A percentile compares a stretch with the other conserved stretches of the same genome.
phyloP scores from a whole-genome alignment of 1,140 invertebrate species.

The Gonioctena quinquepunctata region DNA sequence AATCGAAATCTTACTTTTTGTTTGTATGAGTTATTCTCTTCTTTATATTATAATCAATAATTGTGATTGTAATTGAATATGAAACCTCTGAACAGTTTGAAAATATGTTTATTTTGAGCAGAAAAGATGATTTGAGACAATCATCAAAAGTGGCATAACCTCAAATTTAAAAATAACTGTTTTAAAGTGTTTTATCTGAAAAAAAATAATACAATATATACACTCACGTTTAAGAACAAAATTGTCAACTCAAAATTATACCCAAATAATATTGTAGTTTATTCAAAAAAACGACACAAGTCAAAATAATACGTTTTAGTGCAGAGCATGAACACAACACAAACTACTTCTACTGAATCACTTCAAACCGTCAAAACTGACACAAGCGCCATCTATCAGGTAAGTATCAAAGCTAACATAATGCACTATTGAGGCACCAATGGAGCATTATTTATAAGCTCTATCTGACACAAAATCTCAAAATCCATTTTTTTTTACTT shows the following conservation, averaged over 20 bases:
- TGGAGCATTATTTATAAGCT: neutral
- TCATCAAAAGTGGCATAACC: too few species aligned
- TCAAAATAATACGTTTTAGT: neutral
- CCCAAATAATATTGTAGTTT: neutral
- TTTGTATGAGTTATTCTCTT: too few species aligned
- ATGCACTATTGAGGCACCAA: neutral
- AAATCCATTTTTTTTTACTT: neutral
- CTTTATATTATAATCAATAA: too few species aligned
- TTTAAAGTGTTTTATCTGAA: neutral
- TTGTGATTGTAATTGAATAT: too few species aligned
- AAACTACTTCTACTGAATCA: neutral
- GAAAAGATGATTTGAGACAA: too few species aligned
- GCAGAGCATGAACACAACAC: neutral
- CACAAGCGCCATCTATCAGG: neutral
- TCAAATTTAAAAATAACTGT: neutral
- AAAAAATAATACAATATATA: neutral
- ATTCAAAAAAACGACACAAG: neutral
- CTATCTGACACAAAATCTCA: neutral
- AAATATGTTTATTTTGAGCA: too few species aligned
- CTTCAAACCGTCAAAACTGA: neutral
- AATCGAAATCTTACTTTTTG: too few species aligned
- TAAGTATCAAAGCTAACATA: neutral
- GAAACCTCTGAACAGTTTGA: too few species aligned
- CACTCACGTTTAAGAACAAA: neutral
- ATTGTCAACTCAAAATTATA: neutral